These are phyloP conservation scores for Xenopus borealis DNA, from an alignment of 2,113 vertebrate genomes.

Conservation along the genomic window DNA sequence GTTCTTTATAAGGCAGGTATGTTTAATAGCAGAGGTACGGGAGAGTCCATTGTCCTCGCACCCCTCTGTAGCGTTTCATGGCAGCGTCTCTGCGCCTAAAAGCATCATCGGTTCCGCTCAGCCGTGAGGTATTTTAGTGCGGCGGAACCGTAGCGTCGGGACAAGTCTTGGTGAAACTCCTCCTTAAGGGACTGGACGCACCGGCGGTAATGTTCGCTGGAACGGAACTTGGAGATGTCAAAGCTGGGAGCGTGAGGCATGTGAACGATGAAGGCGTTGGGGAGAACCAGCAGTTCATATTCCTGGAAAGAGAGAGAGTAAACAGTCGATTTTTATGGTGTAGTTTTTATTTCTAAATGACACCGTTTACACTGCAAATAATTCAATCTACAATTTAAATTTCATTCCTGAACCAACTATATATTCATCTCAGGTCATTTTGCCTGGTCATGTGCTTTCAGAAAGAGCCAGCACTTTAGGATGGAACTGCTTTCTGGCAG, in stretches of 20 bases:
- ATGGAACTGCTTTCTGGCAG: too few species aligned
- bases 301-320: constrained; percentile 65
- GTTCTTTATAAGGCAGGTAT: constrained; percentile 22
- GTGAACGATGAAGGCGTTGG: constrained; percentile 95
- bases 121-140: constrained; percentile 95
- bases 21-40: background rate
- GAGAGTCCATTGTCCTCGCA: background rate
- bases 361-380: too few species aligned
- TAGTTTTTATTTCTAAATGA: too few species aligned
- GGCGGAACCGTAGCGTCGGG: constrained; percentile 81
- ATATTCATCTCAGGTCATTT: too few species aligned
- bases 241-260: constrained; percentile 95
- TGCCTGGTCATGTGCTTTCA: too few species aligned
- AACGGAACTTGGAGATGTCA: constrained; percentile 92
- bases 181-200: constrained; percentile 87
- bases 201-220: constrained; percentile 78
- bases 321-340: too few species aligned
- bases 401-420: too few species aligned
- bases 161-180: constrained; percentile 95
- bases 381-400: too few species aligned
- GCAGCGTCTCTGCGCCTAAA: constrained; percentile 2
- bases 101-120: constrained; percentile 71
- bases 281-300: constrained; percentile 87
- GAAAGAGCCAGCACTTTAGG: too few species aligned
- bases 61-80: background rate